Evolutionary conservation across 2,888 invertebrate species (phyloP), one percentile per base, ranked within the genome.

Genomic region (Ennomos quercinarius): DNA sequence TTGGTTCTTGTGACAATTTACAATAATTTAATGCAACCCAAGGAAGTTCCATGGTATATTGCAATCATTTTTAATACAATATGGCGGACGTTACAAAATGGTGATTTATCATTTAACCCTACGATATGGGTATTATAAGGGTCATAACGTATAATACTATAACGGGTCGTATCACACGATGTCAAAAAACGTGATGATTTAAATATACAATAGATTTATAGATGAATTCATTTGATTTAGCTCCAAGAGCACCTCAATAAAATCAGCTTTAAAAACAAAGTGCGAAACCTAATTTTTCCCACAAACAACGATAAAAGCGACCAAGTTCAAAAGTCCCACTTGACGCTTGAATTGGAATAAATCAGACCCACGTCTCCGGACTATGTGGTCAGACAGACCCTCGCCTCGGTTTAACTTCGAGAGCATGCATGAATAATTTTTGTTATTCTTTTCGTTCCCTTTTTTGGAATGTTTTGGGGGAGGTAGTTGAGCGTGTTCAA

Each of bases 311-410:
- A 74, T 72, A 71, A 80, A 78, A 74, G 58, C 76, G 70, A 62
- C 71, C 52, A 74, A 81, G 78, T 82, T 81, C 75, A 78, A 78
- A 83, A 77, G 80, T 81, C 74, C 77, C 80, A 77, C 82, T 83
- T 76, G 77, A 79, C 76, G 70, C 71, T 69, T 72, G 73, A 81
- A 78, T 76, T 67, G 71, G 77, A 77, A 84, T 85, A 84, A 84
- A 84, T 84, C 84, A 84, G 81, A 77, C 76, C 82, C 76, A 74
- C 79, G 76, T 81, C 81, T 78, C 74, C 57, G 71, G 74, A 70
- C 69, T 75, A 73, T 73, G 70, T 69, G 73, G 70, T 71, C 68
- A 74, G 66, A 66, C 63, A 63, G 46, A 69, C 59, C 57, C 55
- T 68, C 66, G 70, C 57, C 54, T 68, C 66, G 70, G 68, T 67